Base-by-base conservation (phyloP, 92 coral and sea anemone species). In the Porites divaricata region DNA sequence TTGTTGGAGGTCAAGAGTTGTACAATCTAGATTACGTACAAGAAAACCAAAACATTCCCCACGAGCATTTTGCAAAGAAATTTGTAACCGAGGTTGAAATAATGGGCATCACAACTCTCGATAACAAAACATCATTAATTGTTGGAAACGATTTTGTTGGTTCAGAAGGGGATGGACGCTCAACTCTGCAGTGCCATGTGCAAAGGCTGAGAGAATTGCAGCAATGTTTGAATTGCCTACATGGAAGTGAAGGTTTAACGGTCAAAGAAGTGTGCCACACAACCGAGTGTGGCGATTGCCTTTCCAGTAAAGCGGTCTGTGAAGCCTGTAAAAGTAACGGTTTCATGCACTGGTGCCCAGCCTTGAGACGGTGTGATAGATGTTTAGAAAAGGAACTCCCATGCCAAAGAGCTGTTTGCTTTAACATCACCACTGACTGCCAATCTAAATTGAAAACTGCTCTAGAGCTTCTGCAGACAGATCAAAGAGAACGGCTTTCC, bases 391-490 rank as follows among this genome's bases (percentile, higher is more conserved):
- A 70, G 54, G 85, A 49, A 35, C 50, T 86, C 50, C 89, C 48
- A 25, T 72, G 89, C 63, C 45, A 65, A 11, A 86, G 85, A 8
- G 84, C 85, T 11, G 80, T 63, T 14, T 78, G 85, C 64, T 50
- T 86, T 23, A 86, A 79, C 35, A 24, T 86, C 15, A 86, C 89
- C 85, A 86, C 80, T 54, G 68, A 86, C 75, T 86, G 85, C 54
- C 89, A 78, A 80, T 78, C 73, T 6, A 86, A 53, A 80, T 78
- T 78, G 1, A 67, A 86, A 50, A 62, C 89, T n/a, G 75, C 85
- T 51, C 66, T 78, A 23, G 84, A 85, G 63, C 65, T 70, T 10
- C 72, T 85, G 76, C 53, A 78, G 78, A 16, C 48, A 41, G 51
- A 59, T 48, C 89, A 85, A 85, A 63, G 57, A 23, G 65, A 85